Evolutionary conservation across 2,113 vertebrate genomes (phyloP), one percentile per base, ranked within the genome.

Genomic region (Gambusia affinis): DNA sequence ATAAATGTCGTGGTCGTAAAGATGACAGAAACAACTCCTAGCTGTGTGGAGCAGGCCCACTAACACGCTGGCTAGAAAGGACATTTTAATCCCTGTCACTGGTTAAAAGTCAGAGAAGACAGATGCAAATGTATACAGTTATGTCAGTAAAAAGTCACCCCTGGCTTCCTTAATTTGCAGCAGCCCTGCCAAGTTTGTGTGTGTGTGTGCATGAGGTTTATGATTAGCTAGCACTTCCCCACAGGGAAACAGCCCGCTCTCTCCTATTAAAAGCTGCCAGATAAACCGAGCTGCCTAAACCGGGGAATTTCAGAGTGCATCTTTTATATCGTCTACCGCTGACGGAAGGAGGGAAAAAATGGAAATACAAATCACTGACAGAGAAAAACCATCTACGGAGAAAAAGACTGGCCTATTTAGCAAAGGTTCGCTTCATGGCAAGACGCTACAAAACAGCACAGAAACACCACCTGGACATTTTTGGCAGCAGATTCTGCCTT

Each of bases 401-500:
- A 64, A 61, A 72, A 71, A 70, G 6, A 61, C 67, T 70, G 71
- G 61, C 67, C 0, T 12, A 22, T 82, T 86, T 85, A 82, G 71
- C 70, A 75, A 70, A 37, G 44, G 73, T 61, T 72, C 76, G 62
- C 80, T 54, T 75, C 72, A 76, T 76, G 71, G 75, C 75, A 72
- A 61, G 82, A 73, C 33, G 39, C 73, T 39, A 73, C 67, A 65
- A 73, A 90, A 71, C 61, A 75, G 90, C 92, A 91, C 80, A 89
- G 87, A 92, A 92, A 88, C 80, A 70, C 88, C 92, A 92, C 86
- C 91, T 92, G 92, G 72, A 68, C 68, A 33, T 83, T 78, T 72
- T 72, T 88, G 79, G 76, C 87, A 35, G 3, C 33, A 70, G 27
- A 3, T 24, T 22, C 19, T 61, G 27, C 22, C 39, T 66, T 35